Base-by-base conservation (phyloP, 2,888 invertebrate genomes). In the Globia sparganii region DNA sequence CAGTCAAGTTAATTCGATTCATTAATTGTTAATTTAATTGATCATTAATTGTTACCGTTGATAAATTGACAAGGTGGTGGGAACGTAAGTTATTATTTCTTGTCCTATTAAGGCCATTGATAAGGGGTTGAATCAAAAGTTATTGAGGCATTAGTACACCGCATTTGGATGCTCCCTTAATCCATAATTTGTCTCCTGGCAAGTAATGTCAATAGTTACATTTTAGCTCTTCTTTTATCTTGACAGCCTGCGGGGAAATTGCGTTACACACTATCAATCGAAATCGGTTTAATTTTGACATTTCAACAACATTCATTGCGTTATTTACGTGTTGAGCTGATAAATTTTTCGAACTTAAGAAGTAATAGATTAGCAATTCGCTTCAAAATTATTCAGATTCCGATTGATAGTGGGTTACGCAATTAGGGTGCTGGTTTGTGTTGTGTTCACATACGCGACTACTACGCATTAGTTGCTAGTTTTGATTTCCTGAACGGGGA, bases 1-100 rank as follows among this genome's bases (percentile, higher is more conserved):
- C 21, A 65, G 21, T 67, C 8, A 46, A 75, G 37, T 72, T 53
- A 40, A 69, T 28, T 43, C 53, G 9, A 62, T 65, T 85, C 65
- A 62, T 11, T 59, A 76, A 72, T 72, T 81, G 56, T 56, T 81
- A 85, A 82, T 86, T 75, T 71, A 83, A 83, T 46, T 58, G 40
- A 62, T 78, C 34, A 75, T 81, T 74, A 61, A 70, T 67, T 77
- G 53, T 59, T 66, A 56, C 70, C 61, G 73, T 69, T 21, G 37
- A 67, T 61, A 67, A 78, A 74, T 72, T 69, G 74, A 69, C 68
- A 74, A 56, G 49, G 53, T 66, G 31, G 8, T 72, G n/a, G 72
- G 71, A 70, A 70, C 58, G 40, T 21, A 46, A 58, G 28, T 58
- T 37, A 77, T 78, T 66, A 78, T 73, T 75, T 86, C 31, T 65